phyloP scores from a whole-genome alignment of 2,113 vertebrate species.

The Corythoichthys haematopterus region DNA sequence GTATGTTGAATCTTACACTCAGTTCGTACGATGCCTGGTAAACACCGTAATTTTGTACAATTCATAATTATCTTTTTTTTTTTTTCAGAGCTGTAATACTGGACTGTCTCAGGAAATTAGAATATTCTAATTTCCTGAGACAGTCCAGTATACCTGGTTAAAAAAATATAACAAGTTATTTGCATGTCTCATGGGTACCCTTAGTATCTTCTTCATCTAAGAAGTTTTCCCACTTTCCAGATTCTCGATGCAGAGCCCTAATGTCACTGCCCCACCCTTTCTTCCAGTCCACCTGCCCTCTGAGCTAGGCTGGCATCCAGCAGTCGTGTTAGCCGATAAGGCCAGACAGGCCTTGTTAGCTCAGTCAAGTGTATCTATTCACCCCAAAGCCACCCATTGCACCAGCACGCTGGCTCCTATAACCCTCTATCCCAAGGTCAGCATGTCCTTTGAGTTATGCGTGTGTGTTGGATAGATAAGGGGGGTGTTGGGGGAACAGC shows the following conservation, averaged over 20 bases:
- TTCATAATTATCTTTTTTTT: neutral
- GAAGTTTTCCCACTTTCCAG: neutral
- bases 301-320: constrained; percentile 44
- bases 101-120: too few species aligned
- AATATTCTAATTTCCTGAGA: too few species aligned
- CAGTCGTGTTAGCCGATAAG: constrained; percentile 36
- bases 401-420: constrained; percentile 43
- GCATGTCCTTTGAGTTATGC: constrained; percentile 33
- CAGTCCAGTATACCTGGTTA: too few species aligned
- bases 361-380: constrained; percentile 65
- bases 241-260: constrained; percentile 1
- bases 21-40: neutral
- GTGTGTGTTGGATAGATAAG: constrained; percentile 15
- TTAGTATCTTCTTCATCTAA: neutral
- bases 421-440: constrained; percentile 60
- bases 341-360: constrained; percentile 55
- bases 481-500: constrained; percentile 16
- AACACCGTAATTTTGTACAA: neutral
- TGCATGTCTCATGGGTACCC: neutral
- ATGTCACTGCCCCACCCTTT: constrained; percentile 33
- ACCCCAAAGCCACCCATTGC: constrained; percentile 63
- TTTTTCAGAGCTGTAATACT: neutral
- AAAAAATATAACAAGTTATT: neutral
- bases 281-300: constrained; percentile 43
- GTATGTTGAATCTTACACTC: neutral